Evolutionary conservation across 2,113 vertebrate genomes (phyloP).

Genomic region (Columbina picui): DNA sequence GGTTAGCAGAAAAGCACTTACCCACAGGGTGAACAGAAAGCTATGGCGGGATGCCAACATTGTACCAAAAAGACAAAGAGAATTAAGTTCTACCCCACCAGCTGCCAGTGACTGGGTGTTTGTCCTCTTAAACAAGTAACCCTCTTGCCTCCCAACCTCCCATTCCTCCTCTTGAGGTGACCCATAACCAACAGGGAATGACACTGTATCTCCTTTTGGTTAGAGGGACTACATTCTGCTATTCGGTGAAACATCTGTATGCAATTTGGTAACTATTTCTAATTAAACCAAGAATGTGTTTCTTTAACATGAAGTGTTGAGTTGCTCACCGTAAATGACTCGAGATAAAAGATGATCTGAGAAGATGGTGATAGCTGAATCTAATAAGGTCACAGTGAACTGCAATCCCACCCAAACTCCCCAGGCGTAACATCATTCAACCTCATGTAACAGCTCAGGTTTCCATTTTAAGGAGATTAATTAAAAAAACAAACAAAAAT

Average conservation of each 20-base stretch:
- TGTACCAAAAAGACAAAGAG: neutral
- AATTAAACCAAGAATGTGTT: neutral
- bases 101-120: rapidly evolving
- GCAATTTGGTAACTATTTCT: neutral
- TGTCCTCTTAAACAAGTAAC: neutral
- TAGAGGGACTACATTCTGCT: neutral
- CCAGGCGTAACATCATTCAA: neutral
- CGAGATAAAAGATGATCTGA: neutral
- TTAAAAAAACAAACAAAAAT: neutral
- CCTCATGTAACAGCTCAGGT: neutral
- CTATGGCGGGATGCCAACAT: neutral
- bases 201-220: neutral
- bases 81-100: neutral
- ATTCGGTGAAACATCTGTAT: neutral
- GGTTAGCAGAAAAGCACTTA: conserved; percentile 36
- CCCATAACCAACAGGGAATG: neutral
- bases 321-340: neutral
- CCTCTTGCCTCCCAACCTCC: neutral
- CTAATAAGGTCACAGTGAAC: neutral
- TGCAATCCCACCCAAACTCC: neutral
- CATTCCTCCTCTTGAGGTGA: neutral
- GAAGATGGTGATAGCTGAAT: neutral
- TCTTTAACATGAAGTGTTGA: neutral
- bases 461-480: neutral
- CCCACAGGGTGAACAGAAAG: neutral